These are phyloP conservation scores for Salarias fasciatus DNA, from an alignment of 2,797 vertebrate genomes.

Conservation along the genomic window DNA sequence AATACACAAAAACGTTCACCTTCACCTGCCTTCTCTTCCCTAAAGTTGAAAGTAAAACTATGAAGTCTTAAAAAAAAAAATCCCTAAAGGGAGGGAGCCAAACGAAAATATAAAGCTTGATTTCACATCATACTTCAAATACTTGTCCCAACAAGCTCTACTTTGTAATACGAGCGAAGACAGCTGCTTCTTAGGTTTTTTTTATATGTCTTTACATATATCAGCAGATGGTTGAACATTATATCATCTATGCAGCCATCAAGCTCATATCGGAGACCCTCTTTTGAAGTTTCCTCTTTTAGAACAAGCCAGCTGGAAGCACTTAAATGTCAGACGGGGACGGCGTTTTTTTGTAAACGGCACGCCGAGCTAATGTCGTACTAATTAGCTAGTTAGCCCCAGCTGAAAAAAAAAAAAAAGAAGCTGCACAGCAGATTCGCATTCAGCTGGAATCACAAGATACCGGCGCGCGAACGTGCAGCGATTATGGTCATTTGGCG, in stretches of 20 bases:
- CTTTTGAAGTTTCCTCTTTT: neutral
- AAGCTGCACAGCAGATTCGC: neutral
- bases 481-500: neutral
- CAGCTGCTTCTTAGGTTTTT: neutral
- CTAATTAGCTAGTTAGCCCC: neutral
- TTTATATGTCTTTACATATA: neutral
- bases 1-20: no score
- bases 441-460: neutral
- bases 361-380: neutral
- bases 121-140: neutral
- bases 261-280: neutral
- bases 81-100: no score
- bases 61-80: no score
- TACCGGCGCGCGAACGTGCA: neutral
- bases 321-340: neutral
- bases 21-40: no score
- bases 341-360: neutral
- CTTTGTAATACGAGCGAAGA: neutral
- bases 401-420: slow-evolving; percentile 1
- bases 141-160: neutral
- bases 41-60: no score
- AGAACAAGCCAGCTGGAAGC: neutral
- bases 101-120: neutral
- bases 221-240: neutral
- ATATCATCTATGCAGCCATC: neutral